Base-by-base conservation (phyloP, 2,113 vertebrate genomes). In the Mormoops blainvillei region DNA sequence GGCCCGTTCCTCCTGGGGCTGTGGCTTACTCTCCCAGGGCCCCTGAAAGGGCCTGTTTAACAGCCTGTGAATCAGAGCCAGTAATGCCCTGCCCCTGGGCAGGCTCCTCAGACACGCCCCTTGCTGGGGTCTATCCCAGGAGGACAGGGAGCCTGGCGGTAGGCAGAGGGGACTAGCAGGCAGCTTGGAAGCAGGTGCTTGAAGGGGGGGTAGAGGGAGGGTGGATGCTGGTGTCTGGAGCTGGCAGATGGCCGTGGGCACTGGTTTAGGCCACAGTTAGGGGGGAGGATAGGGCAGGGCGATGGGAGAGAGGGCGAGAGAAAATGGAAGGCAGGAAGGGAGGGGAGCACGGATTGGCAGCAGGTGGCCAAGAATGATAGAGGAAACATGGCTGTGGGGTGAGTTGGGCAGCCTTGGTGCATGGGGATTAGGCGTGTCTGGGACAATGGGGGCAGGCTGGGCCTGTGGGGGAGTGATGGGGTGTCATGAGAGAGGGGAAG, bases 181-280 rank as follows among this genome's bases (percentile, higher is more conserved):
- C 26, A 48, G 56, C 70, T 92, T 19, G 1, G 96, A 90, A 97
- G 95, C 90, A 89, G 94, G 92, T 97, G 84, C 83, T 95, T 74
- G 91, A 91, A 91, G 88, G 87, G 90, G 71, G 94, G 74, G 54
- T 68, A 38, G 85, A 68, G n/a, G 84, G 45, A 96, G 91, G 52
- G 86, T 15, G 31, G 63, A 13, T 70, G 73, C 52, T 89, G 92
- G 95, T 54, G 0, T 86, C 92, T 92, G 87, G 82, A 94, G 85
- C 50, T 38, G 90, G 94, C 97, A 97, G 95, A 97, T 97, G 97
- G 97, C 92, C 11, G 61, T 87, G 88, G 97, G 95, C 94, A 96
- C 20, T 63, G 95, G 96, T 94, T 94, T 96, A 95, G 91, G 90
- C 95, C 78, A 22, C 14, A 71, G 90, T 97, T n/a, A 70, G 78